Evolutionary conservation across 2,797 vertebrate species (phyloP), one percentile per base, ranked within the genome.

Genomic region (Eulemur rubriventer): DNA sequence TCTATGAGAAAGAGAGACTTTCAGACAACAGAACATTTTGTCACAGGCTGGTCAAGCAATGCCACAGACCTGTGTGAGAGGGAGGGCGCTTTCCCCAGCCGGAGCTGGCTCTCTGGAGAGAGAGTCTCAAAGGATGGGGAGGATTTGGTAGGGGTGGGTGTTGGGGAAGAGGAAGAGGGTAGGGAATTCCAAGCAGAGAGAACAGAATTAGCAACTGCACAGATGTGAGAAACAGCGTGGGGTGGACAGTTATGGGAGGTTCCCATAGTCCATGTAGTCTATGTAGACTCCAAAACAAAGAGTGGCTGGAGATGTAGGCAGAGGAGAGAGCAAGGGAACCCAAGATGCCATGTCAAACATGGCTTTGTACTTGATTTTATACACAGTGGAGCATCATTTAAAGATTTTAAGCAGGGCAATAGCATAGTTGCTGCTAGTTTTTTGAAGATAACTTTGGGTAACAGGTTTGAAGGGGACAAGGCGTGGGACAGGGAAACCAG

Each of bases 361-460:
- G 2, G 5, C 63, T 79, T 43, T 22, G 18, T 28, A 24, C 33
- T 50, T 50, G 28, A 41, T 50, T 55, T 48, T 59, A 28, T 20
- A 48, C 22, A 13, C 30, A 2, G 17, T 28, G 38, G 35, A 84
- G 55, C 76, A n/a, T 35, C 12, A 2, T 75, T 55, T 67, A 38
- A 22, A 91, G 80, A 65, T 65, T 96, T 93, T 41, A 91, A 83
- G 79, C 24, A 63, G 20, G 70, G 24, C 41, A 88, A 86, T 35
- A 46, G 43, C 10, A 38, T 61, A 69, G 57, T 57, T 10, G 4
- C 13, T 76, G 6, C n/a, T 28, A 72, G 20, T 9, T 69, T 57
- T 65, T 22, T 16, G n/a, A 75, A 75, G 48, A 43, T 76, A 78
- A 76, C 6, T 85, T 85, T 35, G 33, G 86, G n/a, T 63, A 38